Conservation (phyloP, 2,888 invertebrate genomes). For the Pelosia muscerda region DNA sequence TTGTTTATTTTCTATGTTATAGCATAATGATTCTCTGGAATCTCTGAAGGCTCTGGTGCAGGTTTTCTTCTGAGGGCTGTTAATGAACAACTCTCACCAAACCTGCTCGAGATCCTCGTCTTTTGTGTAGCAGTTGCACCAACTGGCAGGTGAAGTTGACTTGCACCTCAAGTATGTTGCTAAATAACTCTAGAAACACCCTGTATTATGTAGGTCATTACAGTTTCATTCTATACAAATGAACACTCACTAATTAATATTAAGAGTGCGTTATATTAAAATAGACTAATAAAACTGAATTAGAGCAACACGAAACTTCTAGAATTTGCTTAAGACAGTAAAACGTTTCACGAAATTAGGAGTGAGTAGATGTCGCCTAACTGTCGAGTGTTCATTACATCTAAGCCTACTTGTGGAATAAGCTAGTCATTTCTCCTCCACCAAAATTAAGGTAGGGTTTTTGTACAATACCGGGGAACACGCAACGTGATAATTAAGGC, state of each 20-base stretch:
- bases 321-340: slow-evolving; percentile 13
- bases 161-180: too few relatives aligned
- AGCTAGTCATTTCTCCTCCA: slow-evolving; percentile 19
- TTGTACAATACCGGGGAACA: slow-evolving; percentile 34
- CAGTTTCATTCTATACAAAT: too few relatives aligned
- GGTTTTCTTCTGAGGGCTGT: too few relatives aligned
- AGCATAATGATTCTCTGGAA: too few relatives aligned
- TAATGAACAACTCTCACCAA: too few relatives aligned
- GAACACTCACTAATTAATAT: background rate
- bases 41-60: too few relatives aligned
- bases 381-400: slow-evolving; percentile 19
- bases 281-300: slow-evolving; percentile 20
- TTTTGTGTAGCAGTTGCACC: too few relatives aligned
- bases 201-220: too few relatives aligned
- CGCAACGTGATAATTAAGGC: slow-evolving; percentile 47
- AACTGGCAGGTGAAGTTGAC: too few relatives aligned
- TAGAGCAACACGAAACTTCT: slow-evolving; percentile 14
- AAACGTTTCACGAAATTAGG: slow-evolving; percentile 17
- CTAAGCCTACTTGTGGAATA: slow-evolving; percentile 21
- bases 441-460: slow-evolving; percentile 28
- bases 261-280: background rate
- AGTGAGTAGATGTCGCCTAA: slow-evolving; percentile 11
- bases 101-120: too few relatives aligned
- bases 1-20: too few relatives aligned
- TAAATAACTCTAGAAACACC: too few relatives aligned